phyloP scores from a whole-genome alignment of 1,140 invertebrate species.

The roundworm (Caenorhabditis elegans) region WBcel235 BX284602.5:7027501-7028000 shows the following conservation, averaged over 20 bases:
- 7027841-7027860: not conserved
- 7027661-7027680: not conserved
- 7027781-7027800: not conserved
- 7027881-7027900: not conserved
- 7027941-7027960: conserved; percentile 3
- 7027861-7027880: not conserved
- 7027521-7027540: no score
- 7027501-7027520: no score
- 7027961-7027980: not conserved
- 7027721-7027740: not conserved
- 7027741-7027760: not conserved
- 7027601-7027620: not conserved
- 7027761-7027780: not conserved
- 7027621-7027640: conserved; percentile 22
- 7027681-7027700: not conserved
- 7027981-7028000: not conserved
- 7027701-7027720: not conserved
- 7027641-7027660: not conserved
- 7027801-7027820: not conserved
- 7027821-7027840: not conserved
- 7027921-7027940: not conserved
- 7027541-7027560: no score
- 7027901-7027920: not conserved
- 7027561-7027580: no score
- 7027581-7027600: not conserved